Evolutionary conservation across 2,888 invertebrate genomes (phyloP), one percentile per base, ranked within the genome.

Genomic region (Microplitis deprimator): DNA sequence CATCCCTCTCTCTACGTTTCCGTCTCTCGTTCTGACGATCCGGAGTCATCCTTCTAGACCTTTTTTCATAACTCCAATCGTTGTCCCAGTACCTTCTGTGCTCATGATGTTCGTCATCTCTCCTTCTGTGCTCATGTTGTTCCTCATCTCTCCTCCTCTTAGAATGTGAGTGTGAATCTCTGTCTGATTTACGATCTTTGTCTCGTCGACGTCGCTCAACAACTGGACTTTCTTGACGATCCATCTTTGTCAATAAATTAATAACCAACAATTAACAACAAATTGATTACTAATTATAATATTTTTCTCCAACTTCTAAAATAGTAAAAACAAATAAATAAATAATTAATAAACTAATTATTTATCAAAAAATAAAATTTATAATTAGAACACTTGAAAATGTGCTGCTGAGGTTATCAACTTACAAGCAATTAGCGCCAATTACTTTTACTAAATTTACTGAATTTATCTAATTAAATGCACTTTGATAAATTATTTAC

Each of bases 1-100:
- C 70, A 71, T 76, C 7, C 68, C 29, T 13, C 16, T 38, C 29
- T 59, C 70, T 59, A 16, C 50, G 60, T 4, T 61, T 13, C 20
- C 29, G 5, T 61, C 70, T 38, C 6, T 67, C 38, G 3, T 38
- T 13, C 13, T 50, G 10, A 1, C 13, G 10, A 50, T 50, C 50
- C 13, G 50, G 50, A 13, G 50, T 13, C 20, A 20, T 20, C 50
- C 50, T 50, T 20, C n/a, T 13, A 67, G 20, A 13, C 6, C 67
- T 20, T 20, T 67, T 39, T 38, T 39, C 29, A 38, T n/a, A 29
- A 29, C 67, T 67, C 29, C 67, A 6, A 8, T 71, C 39, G 7
- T 71, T 29, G 8, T 61, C 29, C 20, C 70, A 59, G 16, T 16
- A 59, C 16, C 71, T 29, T 8, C 17, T 20, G 29, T 61, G 7